Conservation (phyloP, 2,797 vertebrate species). For the Allochrocebus solatus region DNA sequence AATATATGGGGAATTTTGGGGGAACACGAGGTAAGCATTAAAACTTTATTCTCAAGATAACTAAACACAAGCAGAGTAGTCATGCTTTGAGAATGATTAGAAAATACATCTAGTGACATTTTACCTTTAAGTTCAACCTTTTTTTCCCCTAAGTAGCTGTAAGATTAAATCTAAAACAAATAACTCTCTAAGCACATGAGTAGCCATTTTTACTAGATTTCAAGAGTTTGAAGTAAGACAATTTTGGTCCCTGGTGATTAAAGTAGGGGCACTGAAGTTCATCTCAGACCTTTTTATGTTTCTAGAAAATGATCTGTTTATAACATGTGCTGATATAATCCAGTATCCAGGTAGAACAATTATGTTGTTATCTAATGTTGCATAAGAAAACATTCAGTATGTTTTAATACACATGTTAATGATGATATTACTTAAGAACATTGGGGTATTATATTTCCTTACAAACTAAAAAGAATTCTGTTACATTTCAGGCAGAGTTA, state of each 20-base stretch:
- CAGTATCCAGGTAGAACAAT: background rate
- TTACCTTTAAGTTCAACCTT: background rate
- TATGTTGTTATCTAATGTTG: background rate
- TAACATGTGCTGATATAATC: background rate
- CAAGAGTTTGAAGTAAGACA: background rate
- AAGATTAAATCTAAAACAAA: slow-evolving; percentile 52
- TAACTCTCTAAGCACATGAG: background rate
- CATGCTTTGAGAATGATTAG: background rate
- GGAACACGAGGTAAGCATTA: background rate
- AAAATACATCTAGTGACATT: background rate
- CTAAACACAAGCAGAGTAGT: background rate
- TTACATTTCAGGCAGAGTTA: background rate
- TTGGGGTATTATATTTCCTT: background rate
- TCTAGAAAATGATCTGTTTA: background rate
- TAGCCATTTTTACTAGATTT: background rate
- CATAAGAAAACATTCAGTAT: background rate
- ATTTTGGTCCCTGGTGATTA: background rate
- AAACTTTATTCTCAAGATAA: background rate
- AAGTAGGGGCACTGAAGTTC: background rate
- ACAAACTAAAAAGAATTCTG: background rate
- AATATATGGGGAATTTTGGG: accelerated
- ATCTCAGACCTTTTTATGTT: background rate
- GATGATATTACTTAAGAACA: background rate
- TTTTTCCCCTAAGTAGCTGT: background rate
- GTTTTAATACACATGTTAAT: background rate